Evolutionary conservation across 2,888 invertebrate genomes (phyloP), one percentile per base, ranked within the genome.

Genomic region (Ophion obscuratus): DNA sequence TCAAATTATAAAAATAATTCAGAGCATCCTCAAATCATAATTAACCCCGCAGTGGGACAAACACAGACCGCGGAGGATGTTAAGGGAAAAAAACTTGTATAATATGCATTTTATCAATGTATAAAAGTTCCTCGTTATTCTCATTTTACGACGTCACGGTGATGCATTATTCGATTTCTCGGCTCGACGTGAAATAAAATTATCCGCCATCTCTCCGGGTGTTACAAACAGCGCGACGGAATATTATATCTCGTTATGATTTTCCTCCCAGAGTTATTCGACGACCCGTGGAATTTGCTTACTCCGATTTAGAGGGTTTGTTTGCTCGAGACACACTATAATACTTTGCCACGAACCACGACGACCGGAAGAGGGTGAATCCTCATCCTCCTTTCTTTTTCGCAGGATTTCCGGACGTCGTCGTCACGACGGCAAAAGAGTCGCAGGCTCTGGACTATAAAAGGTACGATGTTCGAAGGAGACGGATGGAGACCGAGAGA

Each of bases 231-330:
- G 44, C 70, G 76, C 62, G 80, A 11, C 59, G 57, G 81, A 86
- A 86, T 77, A 74, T 86, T 78, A 84, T 78, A 86, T 83, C 81
- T 83, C 78, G 83, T 86, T 79, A 70, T 40, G 73, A 73, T 84
- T 81, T 79, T 74, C 77, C 70, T 76, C 57, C 17, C 17, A 31
- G 75, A 70, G 44, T 81, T 73, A 70, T 75, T 84, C 75, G 70
- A 59, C 83, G 78, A 76, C 57, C 78, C 86, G 86, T 79, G 78
- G 78, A 86, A 81, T 86, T 86, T 84, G 81, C 81, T 81, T 83
- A 78, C 78, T 78, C 77, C 77, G 83, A 81, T 83, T 78, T 83
- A 68, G 59, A 70, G 75, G 75, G 81, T 73, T 73, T 86, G 81
- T 84, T 86, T 86, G 70, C 78, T 68, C 61, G 71, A 66, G 70